Evolutionary conservation across 2,888 invertebrate species (phyloP), one percentile per base, ranked within the genome.

Genomic region (Epinotia bilunana): DNA sequence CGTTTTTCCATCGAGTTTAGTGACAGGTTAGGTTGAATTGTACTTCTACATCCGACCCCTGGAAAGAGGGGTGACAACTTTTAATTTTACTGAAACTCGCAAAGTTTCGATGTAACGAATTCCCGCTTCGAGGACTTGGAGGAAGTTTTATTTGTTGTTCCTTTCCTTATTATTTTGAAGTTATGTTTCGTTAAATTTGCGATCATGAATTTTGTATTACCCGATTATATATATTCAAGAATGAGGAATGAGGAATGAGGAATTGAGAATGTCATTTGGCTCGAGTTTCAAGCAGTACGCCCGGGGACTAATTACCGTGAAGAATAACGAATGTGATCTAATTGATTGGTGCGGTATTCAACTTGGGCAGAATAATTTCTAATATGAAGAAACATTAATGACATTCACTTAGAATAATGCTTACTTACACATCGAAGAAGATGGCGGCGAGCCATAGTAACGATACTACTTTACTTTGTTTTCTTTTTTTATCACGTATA

Each of bases 21-120:
- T 13, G 58, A 28, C 5, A 12, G 5, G 28, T 13, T 16, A 3
- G 16, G 23, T 23, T 12, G 23, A 13, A 12, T 23, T 23, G 28
- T 60, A 33, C 33, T 33, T 16, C 39, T 39, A 9, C 39, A 39
- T 7, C 39, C 39, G 9, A 63, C 13, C 55, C 20, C 11, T 33
- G 39, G 20, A 68, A 68, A 16, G 67, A 68, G 68, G 68, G 68
- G 43, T 43, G 68, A 68, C 64, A 72, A 72, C 57, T 64, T 72
- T 46, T 72, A 64, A 72, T 72, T 63, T 58, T n/a, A 28, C 70
- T 28, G 46, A 18, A 72, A 63, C 72, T 23, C 46, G 46, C 23
- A 46, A 72, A 72, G 64, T 72, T 72, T 23, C 18, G 72, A 46
- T 53, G 28, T 72, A 64, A 72, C 64, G 18, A 72, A 72, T 57